A percentile compares a stretch with the other conserved stretches of the same genome.
phyloP scores from a whole-genome alignment of 1,140 invertebrate genomes.

The Ladona fulva region DNA sequence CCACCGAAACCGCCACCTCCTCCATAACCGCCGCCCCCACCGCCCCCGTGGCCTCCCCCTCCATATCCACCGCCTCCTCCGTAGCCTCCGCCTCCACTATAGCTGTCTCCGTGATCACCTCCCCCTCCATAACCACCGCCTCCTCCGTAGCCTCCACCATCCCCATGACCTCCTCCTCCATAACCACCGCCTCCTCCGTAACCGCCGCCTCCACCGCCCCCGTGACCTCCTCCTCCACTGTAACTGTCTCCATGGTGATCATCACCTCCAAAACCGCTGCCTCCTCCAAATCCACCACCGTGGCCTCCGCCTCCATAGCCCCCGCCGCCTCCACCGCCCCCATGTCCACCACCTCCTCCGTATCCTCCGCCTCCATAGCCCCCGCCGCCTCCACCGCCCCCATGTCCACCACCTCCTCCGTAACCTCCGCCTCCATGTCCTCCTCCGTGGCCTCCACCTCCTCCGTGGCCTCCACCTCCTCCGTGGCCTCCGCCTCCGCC shows the following conservation, averaged over 20 bases:
- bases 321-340: not conserved
- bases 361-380: not conserved
- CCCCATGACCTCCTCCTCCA: no score
- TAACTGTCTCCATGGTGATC: not conserved
- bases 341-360: not conserved
- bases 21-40: not conserved
- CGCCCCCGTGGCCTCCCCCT: no score
- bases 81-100: not conserved
- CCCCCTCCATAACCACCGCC: not conserved
- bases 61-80: not conserved
- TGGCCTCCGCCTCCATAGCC: not conserved
- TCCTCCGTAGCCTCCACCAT: no score
- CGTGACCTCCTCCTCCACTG: not conserved
- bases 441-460: not conserved
- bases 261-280: not conserved
- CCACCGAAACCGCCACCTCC: not conserved
- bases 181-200: not conserved
- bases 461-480: not conserved
- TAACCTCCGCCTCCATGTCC: not conserved
- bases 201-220: not conserved
- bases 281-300: not conserved
- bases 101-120: not conserved
- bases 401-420: not conserved
- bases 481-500: no score
- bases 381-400: no score